Percentiles rank a stretch among this genome's conserved stretches.
phyloP scores from a whole-genome alignment of 2,113 vertebrate species.

The Anarhynchus alexandrinus region DNA sequence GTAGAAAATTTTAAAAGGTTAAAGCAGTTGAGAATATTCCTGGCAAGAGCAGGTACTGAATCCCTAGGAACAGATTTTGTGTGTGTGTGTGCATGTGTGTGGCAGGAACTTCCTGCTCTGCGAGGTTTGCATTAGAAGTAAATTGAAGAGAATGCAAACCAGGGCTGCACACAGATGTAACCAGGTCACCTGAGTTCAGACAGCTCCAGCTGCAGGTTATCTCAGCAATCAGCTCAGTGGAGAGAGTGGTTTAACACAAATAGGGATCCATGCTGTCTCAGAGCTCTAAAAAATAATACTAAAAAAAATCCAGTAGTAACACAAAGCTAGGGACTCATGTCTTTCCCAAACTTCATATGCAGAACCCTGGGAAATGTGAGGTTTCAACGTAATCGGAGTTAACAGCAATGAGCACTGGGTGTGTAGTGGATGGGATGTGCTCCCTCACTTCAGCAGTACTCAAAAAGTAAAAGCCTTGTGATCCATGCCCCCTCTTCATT shows the following conservation, averaged over 20 bases:
- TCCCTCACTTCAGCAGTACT: not conserved
- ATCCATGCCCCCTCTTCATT: not conserved
- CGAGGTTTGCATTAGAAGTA: not conserved
- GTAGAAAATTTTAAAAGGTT: conserved; percentile 45
- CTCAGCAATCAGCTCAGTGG: not conserved
- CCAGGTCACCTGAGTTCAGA: conserved; percentile 1
- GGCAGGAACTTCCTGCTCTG: conserved; percentile 1
- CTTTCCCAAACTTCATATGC: not conserved
- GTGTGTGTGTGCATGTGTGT: not conserved
- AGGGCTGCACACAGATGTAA: not conserved
- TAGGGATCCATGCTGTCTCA: not conserved
- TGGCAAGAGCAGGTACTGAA: conserved; percentile 5
- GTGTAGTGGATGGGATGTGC: not conserved
- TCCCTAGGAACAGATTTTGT: not conserved
- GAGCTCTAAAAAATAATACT: not conserved
- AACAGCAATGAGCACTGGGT: not conserved
- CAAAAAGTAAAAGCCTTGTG: not conserved
- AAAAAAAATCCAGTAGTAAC: not conserved
- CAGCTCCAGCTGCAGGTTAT: not conserved
- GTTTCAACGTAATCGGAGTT: not conserved
- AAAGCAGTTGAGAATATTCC: conserved; percentile 36
- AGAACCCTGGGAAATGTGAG: not conserved
- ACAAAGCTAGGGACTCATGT: not conserved
- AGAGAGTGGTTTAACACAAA: not conserved
- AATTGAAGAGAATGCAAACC: conserved; percentile 8